A percentile compares a stretch with the other conserved stretches of the same genome.
These are phyloP conservation scores for Liasis olivaceus DNA, from an alignment of 2,797 vertebrate species.

Conservation along the genomic window DNA sequence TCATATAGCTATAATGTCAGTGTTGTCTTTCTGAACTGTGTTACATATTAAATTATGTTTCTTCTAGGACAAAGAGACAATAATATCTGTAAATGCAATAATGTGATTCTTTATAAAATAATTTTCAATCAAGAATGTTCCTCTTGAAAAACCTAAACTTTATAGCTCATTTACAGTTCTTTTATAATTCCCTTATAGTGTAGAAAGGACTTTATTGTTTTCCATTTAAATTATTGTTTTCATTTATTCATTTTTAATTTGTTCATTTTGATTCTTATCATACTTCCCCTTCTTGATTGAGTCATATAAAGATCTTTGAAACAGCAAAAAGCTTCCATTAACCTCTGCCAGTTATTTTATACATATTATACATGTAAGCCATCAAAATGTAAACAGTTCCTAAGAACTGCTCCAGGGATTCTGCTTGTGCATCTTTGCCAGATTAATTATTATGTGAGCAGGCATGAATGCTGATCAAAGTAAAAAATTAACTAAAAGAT, in stretches of 20 bases:
- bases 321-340: slow-evolving; percentile 45
- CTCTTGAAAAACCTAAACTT: slow-evolving; percentile 59
- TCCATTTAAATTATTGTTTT: slow-evolving; percentile 52
- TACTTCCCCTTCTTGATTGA: slow-evolving; percentile 48
- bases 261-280: slow-evolving; percentile 56
- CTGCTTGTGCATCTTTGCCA: slow-evolving; percentile 50
- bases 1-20: not conserved
- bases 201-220: slow-evolving; percentile 36
- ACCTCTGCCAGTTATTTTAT: slow-evolving; percentile 6
- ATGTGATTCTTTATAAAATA: slow-evolving; percentile 61
- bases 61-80: not conserved
- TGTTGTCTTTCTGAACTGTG: slow-evolving; percentile 3
- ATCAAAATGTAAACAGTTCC: slow-evolving; percentile 43
- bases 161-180: slow-evolving; percentile 58
- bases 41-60: slow-evolving; percentile 14
- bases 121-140: slow-evolving; percentile 56
- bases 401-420: slow-evolving; percentile 47
- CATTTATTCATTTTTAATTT: slow-evolving; percentile 43
- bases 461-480: slow-evolving; percentile 63
- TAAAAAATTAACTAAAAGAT: slow-evolving; percentile 54
- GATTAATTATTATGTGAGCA: slow-evolving; percentile 50
- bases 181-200: slow-evolving; percentile 47
- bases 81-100: not conserved
- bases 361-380: slow-evolving; percentile 29
- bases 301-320: slow-evolving; percentile 59